These are phyloP conservation scores for Streptopelia turtur DNA, from an alignment of 2,797 vertebrate genomes.

Conservation along the genomic window DNA sequence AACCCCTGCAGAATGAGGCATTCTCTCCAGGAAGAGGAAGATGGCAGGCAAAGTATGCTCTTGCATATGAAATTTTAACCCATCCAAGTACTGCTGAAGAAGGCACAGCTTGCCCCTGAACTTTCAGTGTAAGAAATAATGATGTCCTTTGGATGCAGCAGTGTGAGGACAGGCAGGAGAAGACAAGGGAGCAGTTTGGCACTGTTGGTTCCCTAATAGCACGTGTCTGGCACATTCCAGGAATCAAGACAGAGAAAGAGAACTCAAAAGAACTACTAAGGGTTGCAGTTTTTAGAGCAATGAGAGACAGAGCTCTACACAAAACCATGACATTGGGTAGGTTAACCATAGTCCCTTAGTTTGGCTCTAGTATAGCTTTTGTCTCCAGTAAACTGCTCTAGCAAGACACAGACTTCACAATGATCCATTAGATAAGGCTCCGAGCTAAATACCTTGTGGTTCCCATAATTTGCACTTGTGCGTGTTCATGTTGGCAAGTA, in stretches of 20 bases:
- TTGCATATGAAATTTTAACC: background rate
- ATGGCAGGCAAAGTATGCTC: background rate
- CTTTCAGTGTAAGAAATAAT: background rate
- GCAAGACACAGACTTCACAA: background rate
- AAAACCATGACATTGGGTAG: background rate
- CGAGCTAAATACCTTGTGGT: background rate
- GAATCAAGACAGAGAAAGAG: background rate
- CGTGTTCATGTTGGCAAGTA: background rate
- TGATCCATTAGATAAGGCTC: background rate
- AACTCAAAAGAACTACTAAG: background rate
- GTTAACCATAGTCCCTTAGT: background rate
- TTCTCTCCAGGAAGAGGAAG: constrained; percentile 1
- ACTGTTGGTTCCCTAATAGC: background rate
- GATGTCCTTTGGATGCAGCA: rapidly evolving
- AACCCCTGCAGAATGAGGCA: background rate
- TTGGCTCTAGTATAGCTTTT: background rate
- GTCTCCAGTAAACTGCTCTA: background rate
- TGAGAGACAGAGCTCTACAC: background rate
- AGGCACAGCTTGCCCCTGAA: background rate
- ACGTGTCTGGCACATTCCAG: background rate
- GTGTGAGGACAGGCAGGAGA: background rate
- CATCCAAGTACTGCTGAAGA: background rate
- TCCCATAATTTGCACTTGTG: background rate
- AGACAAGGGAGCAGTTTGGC: background rate
- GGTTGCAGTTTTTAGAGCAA: background rate